Percentiles rank a stretch among this genome's conserved stretches.
phyloP scores from a whole-genome alignment of 2,113 vertebrate genomes.

The Pandion haliaetus region DNA sequence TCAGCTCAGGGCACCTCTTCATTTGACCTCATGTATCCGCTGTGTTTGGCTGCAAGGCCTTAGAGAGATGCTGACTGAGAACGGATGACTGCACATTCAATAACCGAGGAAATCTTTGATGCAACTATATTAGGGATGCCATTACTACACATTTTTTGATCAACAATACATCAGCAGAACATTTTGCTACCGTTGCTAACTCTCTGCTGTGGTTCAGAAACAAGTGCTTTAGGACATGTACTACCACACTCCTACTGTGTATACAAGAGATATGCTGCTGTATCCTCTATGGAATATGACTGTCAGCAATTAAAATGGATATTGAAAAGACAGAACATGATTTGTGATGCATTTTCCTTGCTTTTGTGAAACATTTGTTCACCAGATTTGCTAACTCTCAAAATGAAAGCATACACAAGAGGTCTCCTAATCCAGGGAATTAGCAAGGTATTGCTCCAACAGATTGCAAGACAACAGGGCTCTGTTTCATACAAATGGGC shows the following conservation, averaged over 20 bases:
- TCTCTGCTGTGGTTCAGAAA: slow-evolving; percentile 22
- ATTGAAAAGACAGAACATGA: neutral
- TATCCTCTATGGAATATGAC: neutral
- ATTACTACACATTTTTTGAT: slow-evolving; percentile 16
- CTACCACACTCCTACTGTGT: neutral
- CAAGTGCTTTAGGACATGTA: slow-evolving; percentile 30
- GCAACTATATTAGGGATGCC: neutral
- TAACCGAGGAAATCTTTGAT: neutral
- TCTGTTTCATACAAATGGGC: neutral
- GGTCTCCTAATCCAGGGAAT: slow-evolving; percentile 26
- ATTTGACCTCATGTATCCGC: neutral
- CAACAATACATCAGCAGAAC: slow-evolving; percentile 32
- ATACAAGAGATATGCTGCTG: neutral
- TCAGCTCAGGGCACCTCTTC: neutral
- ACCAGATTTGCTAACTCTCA: slow-evolving; percentile 17
- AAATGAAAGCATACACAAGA: neutral
- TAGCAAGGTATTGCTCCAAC: neutral
- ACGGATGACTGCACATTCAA: neutral
- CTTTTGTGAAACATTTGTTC: slow-evolving; percentile 54
- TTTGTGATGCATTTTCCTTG: slow-evolving; percentile 22
- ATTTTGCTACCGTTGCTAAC: neutral
- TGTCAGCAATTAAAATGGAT: slow-evolving; percentile 27
- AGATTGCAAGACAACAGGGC: neutral
- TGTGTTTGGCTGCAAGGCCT: neutral
- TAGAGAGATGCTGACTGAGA: neutral